Percentiles rank a stretch among this genome's conserved stretches.
These are phyloP conservation scores for Cephalopachus bancanus DNA, from an alignment of 2,797 vertebrate species.

Conservation along the genomic window DNA sequence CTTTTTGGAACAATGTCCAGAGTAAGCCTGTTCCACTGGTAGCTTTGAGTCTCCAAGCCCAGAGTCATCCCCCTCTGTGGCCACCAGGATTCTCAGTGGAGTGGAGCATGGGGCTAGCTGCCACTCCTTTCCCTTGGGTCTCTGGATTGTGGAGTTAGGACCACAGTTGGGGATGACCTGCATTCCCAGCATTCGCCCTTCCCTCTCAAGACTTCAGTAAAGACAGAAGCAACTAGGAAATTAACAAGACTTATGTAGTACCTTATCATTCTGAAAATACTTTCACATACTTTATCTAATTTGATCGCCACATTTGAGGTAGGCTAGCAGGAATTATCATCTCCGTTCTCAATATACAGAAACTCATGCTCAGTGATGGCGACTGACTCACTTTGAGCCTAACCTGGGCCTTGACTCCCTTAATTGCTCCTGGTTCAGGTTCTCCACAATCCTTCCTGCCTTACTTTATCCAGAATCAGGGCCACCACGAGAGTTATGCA, in stretches of 20 bases:
- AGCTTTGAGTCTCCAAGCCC: background rate
- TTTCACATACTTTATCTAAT: background rate
- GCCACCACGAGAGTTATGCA: rapidly evolving
- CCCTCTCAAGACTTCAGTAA: background rate
- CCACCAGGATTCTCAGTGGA: background rate
- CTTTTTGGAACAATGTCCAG: background rate
- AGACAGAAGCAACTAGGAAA: background rate
- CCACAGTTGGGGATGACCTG: background rate
- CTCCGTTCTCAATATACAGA: background rate
- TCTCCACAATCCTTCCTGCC: background rate
- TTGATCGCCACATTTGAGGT: background rate
- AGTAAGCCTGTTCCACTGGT: background rate
- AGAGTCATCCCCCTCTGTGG: rapidly evolving
- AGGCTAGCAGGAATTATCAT: background rate
- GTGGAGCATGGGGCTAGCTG: background rate
- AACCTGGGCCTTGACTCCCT: background rate
- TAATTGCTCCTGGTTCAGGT: background rate
- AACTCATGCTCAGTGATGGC: background rate
- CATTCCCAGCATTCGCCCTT: background rate
- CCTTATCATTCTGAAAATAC: background rate
- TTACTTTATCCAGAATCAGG: background rate
- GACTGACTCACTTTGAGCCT: background rate
- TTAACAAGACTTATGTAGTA: background rate
- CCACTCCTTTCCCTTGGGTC: background rate
- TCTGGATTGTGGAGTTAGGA: background rate